Base-by-base conservation (phyloP, 2,113 vertebrate genomes). In the Sciurus niger region DNA sequence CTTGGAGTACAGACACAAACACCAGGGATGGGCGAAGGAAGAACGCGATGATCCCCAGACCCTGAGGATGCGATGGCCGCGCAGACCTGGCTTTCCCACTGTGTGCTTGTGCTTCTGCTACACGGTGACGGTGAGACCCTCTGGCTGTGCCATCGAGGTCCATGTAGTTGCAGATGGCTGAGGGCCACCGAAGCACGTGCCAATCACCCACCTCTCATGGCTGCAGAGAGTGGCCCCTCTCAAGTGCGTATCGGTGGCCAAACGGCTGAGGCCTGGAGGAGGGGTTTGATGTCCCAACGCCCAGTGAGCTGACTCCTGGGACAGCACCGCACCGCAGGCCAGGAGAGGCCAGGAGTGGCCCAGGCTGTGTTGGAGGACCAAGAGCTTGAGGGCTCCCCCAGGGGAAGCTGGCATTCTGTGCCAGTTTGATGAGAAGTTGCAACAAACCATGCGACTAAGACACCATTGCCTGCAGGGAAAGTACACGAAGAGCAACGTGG, bases 261-360 rank as follows among this genome's bases (percentile, higher is more conserved):
- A 8, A 30, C 34, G 17, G 4, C 2, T 30, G 43, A 55, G 20
- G 40, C n/a, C 17, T n/a, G 30, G 20, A 43, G 58, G 65, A 28
- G 5, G 1, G 48, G 0, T 0, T 1, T 34, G 9, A 37, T 40
- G 3, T 16, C 63, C 9, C 25, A 24, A 4, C 11, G 6, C 1
- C 4, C 2, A 11, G 2, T 1, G 30, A 32, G 4, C 1, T 17
- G 0, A 0, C 18, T 9, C n/a, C 28, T 10, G 1, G 34, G 32
- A 8, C 7, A 10, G 40, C 14, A 14, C 43, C 4, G 5, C 1
- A 9, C 14, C 13, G 0, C 37, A 2, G 22, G 48, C 22, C 28
- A 12, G 3, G 58, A 48, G 46, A 48, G 46, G 46, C 3, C 22
- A 18, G 10, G 37, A 20, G 4, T 2, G 28, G 17, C 11, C 14